These are phyloP conservation scores for Neodiprion lecontei DNA, from an alignment of 1,140 invertebrate species.

Conservation along the genomic window DNA sequence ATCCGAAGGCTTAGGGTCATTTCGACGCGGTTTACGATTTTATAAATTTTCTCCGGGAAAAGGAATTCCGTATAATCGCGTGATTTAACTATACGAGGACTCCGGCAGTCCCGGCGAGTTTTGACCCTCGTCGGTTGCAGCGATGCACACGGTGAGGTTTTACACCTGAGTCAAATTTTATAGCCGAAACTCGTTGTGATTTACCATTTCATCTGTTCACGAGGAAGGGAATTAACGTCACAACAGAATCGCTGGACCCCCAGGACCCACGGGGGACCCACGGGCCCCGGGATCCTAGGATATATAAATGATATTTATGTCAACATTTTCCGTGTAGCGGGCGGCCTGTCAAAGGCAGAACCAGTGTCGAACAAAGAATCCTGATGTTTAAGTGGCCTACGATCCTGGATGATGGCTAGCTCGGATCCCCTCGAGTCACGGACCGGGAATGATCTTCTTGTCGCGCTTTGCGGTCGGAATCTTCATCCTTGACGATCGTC, in stretches of 20 bases:
- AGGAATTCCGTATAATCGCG: constrained; percentile 20
- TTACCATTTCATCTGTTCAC: constrained; percentile 21
- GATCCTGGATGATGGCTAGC: no score
- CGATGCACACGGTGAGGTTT: constrained; percentile 2
- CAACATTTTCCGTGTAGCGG: constrained; percentile 32
- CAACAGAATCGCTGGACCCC: neutral
- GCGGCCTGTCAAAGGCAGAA: constrained; percentile 16
- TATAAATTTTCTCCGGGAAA: constrained; percentile 9
- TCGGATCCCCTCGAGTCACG: no score
- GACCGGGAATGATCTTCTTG: no score
- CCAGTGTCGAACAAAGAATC: constrained; percentile 20
- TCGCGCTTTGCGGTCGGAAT: no score
- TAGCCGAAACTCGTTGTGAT: constrained; percentile 21
- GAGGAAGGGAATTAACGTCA: constrained; percentile 10
- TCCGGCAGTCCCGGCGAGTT: neutral
- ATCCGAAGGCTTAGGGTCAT: neutral
- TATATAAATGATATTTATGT: constrained; percentile 37
- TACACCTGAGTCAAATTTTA: constrained; percentile 24
- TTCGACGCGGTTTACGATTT: neutral
- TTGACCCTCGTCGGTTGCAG: constrained; percentile 7
- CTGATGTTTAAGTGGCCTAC: constrained; percentile 16
- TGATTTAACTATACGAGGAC: constrained; percentile 23
- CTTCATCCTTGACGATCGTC: no score
- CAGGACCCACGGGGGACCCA: constrained; percentile 10
- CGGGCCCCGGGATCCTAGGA: constrained; percentile 14